Base-by-base conservation (phyloP, 2,888 invertebrate species). In the Himalopsyche kuldschensis region DNA sequence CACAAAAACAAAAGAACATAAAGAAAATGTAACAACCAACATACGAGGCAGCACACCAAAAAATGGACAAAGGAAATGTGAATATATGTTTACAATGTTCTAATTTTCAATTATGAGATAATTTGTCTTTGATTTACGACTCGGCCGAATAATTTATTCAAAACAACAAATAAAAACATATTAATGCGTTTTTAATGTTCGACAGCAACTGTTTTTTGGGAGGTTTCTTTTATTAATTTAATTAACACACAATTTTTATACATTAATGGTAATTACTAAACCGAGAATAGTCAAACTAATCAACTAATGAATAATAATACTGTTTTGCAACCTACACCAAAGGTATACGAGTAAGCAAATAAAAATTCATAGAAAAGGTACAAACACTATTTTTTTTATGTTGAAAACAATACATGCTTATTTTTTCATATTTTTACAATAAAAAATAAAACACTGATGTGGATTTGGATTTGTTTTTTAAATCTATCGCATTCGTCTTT, bases 51-150 rank as follows among this genome's bases (percentile, higher is more conserved):
- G n/a, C 75, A 20, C 32, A 32, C 30, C 75, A 32, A 75, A 41
- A 55, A 55, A 55, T 55, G 20, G 55, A 55, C 55, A 55, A 55
- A 55, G 55, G 55, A 55, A 31, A 48, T 69, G 63, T 69, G 69
- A 31, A 55, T 63, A 35, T 69, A 35, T 80, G 80, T 80, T 80
- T 32, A 80, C 80, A 80, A 55, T 17, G 55, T 24, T 80, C 48
- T 80, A 80, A 63, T 80, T 80, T 80, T 69, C 80, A 80, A 80
- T 80, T 80, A 80, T 47, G 55, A 80, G 69, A 80, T 80, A 80
- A 80, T 63, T 32, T 24, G 30, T 6, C 32, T 35, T n/a, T 69
- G 80, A 80, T 80, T 80, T 80, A 80, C 55, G 55, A 80, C 69
- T 35, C 0, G 27, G 41, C 32, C 11, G 75, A 75, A 75, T 75